Base-by-base conservation (phyloP, 2,797 vertebrate species). In the Pitangus sulphuratus region DNA sequence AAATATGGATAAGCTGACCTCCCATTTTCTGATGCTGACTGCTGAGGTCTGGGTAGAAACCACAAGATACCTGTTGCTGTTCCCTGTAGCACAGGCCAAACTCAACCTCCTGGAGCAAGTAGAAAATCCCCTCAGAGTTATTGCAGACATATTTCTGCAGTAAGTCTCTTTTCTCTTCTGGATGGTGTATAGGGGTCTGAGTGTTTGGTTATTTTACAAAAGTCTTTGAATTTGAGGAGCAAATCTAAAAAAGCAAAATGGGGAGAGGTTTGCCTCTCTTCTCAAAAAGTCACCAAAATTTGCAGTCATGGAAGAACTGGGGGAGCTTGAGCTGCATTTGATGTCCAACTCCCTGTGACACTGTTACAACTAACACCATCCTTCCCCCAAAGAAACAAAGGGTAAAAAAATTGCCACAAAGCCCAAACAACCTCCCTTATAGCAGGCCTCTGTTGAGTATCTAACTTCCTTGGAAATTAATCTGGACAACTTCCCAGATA, bases 401-500 rank as follows among this genome's bases (percentile, higher is more conserved):
- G 0, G 0, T 8, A 40, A 62, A 69, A 58, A 53, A 72, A 19
- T 3, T 13, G 7, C 5, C 31, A 37, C 30, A 56, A 51, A 75
- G 15, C 42, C 50, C 53, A 33, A 69, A 53, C 31, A 92, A 82
- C 54, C 51, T 89, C 91, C 74, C 74, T 91, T 60, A 56, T 15
- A 88, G 72, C 50, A 92, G 33, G 77, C 70, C 31, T 87, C 26
- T 84, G 37, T 50, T 37, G 80, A 50, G 68, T 90, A 91, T 62
- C 66, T 70, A 33, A 77, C 85, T 94, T 93, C 68, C 62, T 92
- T 71, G 28, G 87, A 96, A 96, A 90, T 51, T 5, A 97, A 87
- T 84, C 85, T 86, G 75, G 85, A 88, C 79, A 90, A 70, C 42
- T 88, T 96, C 93, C 87, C 88, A 95, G 87, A 76, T 92, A 85